Evolutionary conservation across 2,888 invertebrate species (phyloP), one percentile per base, ranked within the genome.

Genomic region (Entomobrya multifasciata): DNA sequence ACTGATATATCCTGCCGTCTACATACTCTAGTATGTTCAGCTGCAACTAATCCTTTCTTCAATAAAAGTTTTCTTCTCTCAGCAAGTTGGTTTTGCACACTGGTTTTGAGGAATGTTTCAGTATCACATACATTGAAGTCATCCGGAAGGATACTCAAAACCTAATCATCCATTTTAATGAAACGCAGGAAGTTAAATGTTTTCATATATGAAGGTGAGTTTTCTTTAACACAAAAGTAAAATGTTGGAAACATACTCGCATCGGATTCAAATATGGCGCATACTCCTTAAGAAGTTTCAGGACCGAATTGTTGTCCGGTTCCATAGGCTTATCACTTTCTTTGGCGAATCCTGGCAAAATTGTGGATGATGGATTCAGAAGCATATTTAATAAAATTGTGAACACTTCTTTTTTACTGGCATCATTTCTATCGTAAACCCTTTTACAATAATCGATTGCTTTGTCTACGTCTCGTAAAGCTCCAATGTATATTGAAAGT

Each of bases 401-500:
- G 92, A 95, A 95, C 0, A 95, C 87, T 87, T 90, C 91, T 87
- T 87, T 90, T 47, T 87, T 90, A 20, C 41, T 52, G 1, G 72
- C 78, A 25, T 87, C 89, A 62, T 88, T 90, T 88, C 90, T 91
- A 80, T 92, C 91, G 91, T 95, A 95, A 67, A 96, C 95, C 88
- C 94, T 95, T 90, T 95, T 95, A 92, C 98, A 98, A 93, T 98
- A 99, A 83, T 95, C 94, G 88, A 96, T 95, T 0, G 99, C 99
- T 92, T 95, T 95, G 4, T 95, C 93, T 0, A 96, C 94, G 92
- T 99, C 96, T 55, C 97, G 93, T 85, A 99, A 93, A 44, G 97
- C 95, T 91, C 97, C 96, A 22, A 98, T 95, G 92, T 99, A 99
- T 92, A 99, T 97, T 0, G 96, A 95, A 67, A 99, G 93, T 0